Evolutionary conservation across 2,888 invertebrate species (phyloP), one percentile per base, ranked within the genome.

Genomic region (Hemithea aestivaria): DNA sequence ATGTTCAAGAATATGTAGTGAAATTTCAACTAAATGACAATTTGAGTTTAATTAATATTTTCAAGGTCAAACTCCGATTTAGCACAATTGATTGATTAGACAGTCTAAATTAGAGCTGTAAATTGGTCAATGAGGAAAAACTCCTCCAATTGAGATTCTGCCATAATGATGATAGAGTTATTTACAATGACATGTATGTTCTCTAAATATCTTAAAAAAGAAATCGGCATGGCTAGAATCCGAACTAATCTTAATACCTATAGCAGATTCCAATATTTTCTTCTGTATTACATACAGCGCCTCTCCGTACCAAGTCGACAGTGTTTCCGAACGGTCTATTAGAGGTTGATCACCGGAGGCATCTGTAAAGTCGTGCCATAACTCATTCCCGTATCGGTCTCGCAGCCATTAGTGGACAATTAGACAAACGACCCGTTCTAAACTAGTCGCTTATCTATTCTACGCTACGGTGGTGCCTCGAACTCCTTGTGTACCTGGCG

Each of bases 381-480:
- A 62, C 50, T 66, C 64, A 64, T 53, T 53, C 45, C 49, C 43
- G 62, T 73, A 72, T 73, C 74, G 55, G 34, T 53, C 40, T 37
- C 40, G 16, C 41, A 51, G 52, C 71, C 74, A 77, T 79, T 76
- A 77, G 72, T 54, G 62, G 62, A 72, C 76, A 76, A 79, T 80
- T 78, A 79, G 73, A 70, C 68, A 67, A 72, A 71, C 72, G 71
- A 58, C 45, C 45, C 51, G 58, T 46, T 55, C 47, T 46, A 51
- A 62, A 65, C 62, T 53, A 51, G 65, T 62, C 51, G 42, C 56
- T 71, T 77, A 73, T 75, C 71, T 61, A 31, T 29, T 16, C 16
- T 20, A 20, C 42, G 26, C 37, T 5, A 5, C 16, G 16, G 16
- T 16, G 16, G 16, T 16, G 16, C 16, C 16, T 16, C 16, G 16